Evolutionary conservation across 2,888 invertebrate genomes (phyloP), one percentile per base, ranked within the genome.

Genomic region (Rotaria macrura): DNA sequence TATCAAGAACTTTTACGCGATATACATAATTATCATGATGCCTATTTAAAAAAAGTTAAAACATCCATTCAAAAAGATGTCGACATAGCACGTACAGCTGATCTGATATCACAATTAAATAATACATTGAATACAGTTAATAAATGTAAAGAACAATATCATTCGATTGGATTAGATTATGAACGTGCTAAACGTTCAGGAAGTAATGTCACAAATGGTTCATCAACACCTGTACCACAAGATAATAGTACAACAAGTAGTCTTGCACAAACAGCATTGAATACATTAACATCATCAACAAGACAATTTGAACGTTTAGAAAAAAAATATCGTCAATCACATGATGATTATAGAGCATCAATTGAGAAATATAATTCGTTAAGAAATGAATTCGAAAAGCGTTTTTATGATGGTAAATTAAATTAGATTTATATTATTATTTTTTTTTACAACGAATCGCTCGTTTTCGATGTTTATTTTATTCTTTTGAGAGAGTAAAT

Each of bases 91-190:
- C 84, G 84, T 47, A 86, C 79, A 12, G 40, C 84, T n/a, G 49
- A 79, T n/a, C 49, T 86, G 1, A 74, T 86, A 7, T 49, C 65
- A 40, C 72, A 55, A 34, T 86, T 84, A 23, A 49, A 86, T 38
- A 74, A 84, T n/a, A 17, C 40, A 23, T 72, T 49, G 20, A 34
- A 52, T 29, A 47, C 40, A 10, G 40, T 86, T 12, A 83, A 85
- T 72, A 86, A 86, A 57, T 34, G 84, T 20, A 74, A 83, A 40
- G 86, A 86, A 54, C 86, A 86, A 52, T 86, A 86, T 83, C 84
- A 86, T 52, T 52, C 74, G 3, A 34, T 86, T 54, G 74, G 84
- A 52, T 34, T 52, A 43, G 86, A 86, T 23, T 86, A 84, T 55
- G 86, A 86, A 49, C 84, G 84, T 20, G 20, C 47, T 12, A 84